A percentile compares a stretch with the other conserved stretches of the same genome.
phyloP scores from a whole-genome alignment of 2,888 invertebrate genomes.

The Xanthorhoe designata region DNA sequence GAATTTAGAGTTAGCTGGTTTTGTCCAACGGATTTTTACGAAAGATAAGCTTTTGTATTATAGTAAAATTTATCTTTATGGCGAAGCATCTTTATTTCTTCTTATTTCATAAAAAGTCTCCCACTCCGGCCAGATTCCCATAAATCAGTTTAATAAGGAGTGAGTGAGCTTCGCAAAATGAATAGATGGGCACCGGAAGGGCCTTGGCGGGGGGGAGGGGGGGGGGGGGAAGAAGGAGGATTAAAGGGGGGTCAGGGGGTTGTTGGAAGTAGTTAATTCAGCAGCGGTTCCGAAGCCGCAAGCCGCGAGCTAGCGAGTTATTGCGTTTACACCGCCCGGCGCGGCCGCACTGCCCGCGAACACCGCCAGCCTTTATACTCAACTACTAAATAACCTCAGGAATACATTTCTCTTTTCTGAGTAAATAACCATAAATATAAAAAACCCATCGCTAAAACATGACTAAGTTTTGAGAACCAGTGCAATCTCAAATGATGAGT shows the following conservation, averaged over 20 bases:
- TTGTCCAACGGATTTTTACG: not conserved
- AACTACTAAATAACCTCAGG: too few species aligned
- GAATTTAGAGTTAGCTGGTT: too few species aligned
- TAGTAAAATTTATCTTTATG: constrained; percentile 21
- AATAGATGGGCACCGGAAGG: constrained; percentile 35
- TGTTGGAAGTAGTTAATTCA: constrained; percentile 39
- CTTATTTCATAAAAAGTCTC: constrained; percentile 11
- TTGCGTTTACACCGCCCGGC: constrained; percentile 26
- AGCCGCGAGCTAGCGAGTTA: constrained; percentile 37
- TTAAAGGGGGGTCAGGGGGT: constrained; percentile 14
- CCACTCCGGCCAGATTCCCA: constrained; percentile 18
- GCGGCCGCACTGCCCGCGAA: constrained; percentile 1
- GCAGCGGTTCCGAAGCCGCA: constrained; percentile 36
- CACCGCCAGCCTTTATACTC: not conserved
- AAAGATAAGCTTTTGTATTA: constrained; percentile 3
- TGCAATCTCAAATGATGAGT: too few species aligned
- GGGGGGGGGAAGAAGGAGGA: not conserved
- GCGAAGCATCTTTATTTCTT: constrained; percentile 7
- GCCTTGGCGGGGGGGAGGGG: not conserved
- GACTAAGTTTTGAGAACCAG: too few species aligned
- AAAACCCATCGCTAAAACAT: too few species aligned
- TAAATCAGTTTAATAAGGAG: constrained; percentile 42
- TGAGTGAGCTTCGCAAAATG: constrained; percentile 36
- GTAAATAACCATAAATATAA: too few species aligned
- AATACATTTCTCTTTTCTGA: too few species aligned